Percentiles rank a stretch among this genome's conserved stretches.
Conservation (phyloP, 1,140 invertebrate genomes). For the Neodiprion virginianus region DNA sequence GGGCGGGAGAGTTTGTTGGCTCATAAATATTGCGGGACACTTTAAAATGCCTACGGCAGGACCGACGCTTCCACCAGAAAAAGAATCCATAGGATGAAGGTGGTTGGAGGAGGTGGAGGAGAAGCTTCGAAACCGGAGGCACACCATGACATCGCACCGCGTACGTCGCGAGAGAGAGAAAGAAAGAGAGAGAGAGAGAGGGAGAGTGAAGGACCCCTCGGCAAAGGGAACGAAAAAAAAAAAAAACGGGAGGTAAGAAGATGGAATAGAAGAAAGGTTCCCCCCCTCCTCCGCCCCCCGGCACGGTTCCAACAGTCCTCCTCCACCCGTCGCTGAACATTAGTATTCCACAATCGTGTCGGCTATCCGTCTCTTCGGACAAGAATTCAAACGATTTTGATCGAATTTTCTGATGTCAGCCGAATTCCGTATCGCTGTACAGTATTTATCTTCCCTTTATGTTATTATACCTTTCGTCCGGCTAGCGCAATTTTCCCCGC, state of each 20-base stretch:
- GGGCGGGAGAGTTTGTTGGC: not conserved
- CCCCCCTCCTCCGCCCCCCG: too few relatives aligned
- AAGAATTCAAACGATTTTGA: constrained; percentile 1
- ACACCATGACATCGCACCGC: too few relatives aligned
- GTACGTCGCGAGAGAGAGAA: too few relatives aligned
- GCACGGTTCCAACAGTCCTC: not conserved
- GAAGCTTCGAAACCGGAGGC: too few relatives aligned
- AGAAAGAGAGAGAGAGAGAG: too few relatives aligned
- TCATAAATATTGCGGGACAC: not conserved
- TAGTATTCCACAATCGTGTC: not conserved
- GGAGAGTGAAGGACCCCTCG: too few relatives aligned
- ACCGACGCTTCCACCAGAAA: not conserved
- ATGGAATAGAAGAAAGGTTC: constrained; percentile 7
- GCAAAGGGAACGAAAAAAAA: too few relatives aligned
- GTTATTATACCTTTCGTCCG: not conserved
- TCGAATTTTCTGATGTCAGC: not conserved
- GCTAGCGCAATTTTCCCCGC: not conserved
- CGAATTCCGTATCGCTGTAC: not conserved
- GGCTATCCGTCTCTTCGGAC: not conserved
- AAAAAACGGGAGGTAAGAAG: not conserved
- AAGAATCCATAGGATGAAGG: too few relatives aligned
- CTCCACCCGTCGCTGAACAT: not conserved
- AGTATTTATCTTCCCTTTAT: not conserved
- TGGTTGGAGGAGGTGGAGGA: too few relatives aligned
- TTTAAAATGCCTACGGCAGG: not conserved